Conservation (phyloP, 2,797 vertebrate genomes). For the Alauda arvensis region DNA sequence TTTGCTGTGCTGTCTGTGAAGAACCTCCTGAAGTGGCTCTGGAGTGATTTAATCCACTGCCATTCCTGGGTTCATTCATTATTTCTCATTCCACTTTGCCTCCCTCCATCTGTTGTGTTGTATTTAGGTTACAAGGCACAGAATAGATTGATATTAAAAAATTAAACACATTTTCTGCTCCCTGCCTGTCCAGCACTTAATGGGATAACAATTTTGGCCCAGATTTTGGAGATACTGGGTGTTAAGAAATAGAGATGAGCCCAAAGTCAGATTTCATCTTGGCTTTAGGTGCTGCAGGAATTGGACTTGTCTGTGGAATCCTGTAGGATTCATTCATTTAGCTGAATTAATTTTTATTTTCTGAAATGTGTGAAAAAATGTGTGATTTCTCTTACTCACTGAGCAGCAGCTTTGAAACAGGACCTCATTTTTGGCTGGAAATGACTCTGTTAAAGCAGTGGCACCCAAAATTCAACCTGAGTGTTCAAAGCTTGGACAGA, state of each 20-base stretch:
- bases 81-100: background rate
- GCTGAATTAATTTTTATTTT: background rate
- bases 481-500: background rate
- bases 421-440: accelerated
- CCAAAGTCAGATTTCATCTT: background rate
- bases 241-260: background rate
- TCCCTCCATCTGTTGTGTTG: background rate
- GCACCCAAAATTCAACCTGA: background rate
- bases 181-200: background rate
- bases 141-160: background rate
- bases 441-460: background rate
- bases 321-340: background rate
- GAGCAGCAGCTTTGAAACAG: background rate
- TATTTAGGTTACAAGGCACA: background rate
- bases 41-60: background rate
- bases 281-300: background rate
- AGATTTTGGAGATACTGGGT: background rate
- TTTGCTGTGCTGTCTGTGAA: background rate
- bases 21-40: background rate
- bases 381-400: background rate
- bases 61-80: background rate
- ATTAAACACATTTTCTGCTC: background rate
- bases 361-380: background rate
- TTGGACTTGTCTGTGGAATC: background rate
- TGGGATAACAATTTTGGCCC: background rate